Base-by-base conservation (phyloP, 2,797 vertebrate genomes). In the Naso thynnoides region DNA sequence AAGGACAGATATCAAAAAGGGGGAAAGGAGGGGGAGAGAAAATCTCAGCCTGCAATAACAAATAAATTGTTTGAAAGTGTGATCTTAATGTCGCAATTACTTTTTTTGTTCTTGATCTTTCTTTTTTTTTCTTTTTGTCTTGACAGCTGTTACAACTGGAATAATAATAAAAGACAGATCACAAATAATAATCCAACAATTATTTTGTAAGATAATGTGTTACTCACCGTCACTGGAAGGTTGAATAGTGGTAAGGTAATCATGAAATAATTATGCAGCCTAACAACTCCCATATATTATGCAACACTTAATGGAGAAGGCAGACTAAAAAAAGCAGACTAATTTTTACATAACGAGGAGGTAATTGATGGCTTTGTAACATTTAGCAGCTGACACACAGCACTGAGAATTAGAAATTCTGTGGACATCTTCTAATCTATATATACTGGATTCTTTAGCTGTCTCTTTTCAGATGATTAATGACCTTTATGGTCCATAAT, bases 1-100 rank as follows among this genome's bases (percentile, higher is more conserved):
- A 61, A 65, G 48, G 63, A 76, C 78, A 66, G 62, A 74, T 62
- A 78, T 82, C 50, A 78, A 66, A n/a, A 81, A n/a, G 9, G 36
- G 45, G 36, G 27, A 47, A 65, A 55, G 14, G 38, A 76, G 23
- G 11, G 48, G 42, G 48, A 55, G 73, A 52, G 38, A 39, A 47
- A 55, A n/a, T 41, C n/a, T 71, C 41, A 62, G 42, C 47, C 21
- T 31, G 13, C 26, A 33, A 57, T 47, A 65, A 79, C 21, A 64
- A 58, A 56, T 61, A 1, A 38, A 48, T 54, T 69, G 52, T 45
- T 68, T 57, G 33, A 19, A 65, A 77, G 65, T 50, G 26, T 39
- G 33, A 64, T 62, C 39, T 50, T 15, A 55, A 38, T 47, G 62
- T 54, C 50, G 63, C 16, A 59, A 33, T 27, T 45, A 8, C 8